These are phyloP conservation scores for Ophiothrix spiculata DNA, from an alignment of 35 echinoderm and acorn worm genomes.

Conservation along the genomic window DNA sequence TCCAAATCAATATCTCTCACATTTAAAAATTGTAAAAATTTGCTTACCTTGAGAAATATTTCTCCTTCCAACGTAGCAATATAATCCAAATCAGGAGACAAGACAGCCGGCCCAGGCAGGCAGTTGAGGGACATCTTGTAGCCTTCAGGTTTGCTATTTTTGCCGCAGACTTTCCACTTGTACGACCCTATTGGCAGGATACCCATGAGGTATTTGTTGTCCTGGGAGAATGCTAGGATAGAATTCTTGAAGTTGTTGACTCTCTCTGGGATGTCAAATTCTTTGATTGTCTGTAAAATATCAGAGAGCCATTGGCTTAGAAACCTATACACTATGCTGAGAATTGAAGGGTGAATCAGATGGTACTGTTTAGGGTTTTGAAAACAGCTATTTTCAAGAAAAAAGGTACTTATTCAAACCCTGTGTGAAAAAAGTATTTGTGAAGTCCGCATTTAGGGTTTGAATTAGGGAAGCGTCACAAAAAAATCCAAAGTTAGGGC, in stretches of 20 bases:
- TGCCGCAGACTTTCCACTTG: neutral
- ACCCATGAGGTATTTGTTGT: neutral
- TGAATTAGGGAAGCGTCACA: too few species aligned
- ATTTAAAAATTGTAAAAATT: too few species aligned
- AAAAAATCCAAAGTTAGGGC: too few species aligned
- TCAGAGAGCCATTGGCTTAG: too few species aligned
- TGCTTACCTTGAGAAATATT: neutral
- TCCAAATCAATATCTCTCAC: too few species aligned
- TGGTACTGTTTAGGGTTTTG: too few species aligned
- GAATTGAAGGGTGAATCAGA: too few species aligned
- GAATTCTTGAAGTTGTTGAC: neutral
- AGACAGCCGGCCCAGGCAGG: neutral
- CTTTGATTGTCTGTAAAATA: neutral
- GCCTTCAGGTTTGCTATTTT: neutral
- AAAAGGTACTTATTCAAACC: too few species aligned
- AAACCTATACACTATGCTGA: too few species aligned
- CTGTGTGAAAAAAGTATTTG: too few species aligned
- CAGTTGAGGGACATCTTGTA: neutral
- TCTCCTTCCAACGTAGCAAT: neutral
- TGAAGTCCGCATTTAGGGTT: too few species aligned
- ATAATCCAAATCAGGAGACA: neutral
- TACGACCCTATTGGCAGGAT: neutral
- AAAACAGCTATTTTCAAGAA: too few species aligned
- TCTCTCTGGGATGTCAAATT: neutral
- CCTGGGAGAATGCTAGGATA: neutral